Percentiles rank a stretch among this genome's conserved stretches.
Conservation (phyloP, 2,888 invertebrate species). For the Oscheius sp. region DNA sequence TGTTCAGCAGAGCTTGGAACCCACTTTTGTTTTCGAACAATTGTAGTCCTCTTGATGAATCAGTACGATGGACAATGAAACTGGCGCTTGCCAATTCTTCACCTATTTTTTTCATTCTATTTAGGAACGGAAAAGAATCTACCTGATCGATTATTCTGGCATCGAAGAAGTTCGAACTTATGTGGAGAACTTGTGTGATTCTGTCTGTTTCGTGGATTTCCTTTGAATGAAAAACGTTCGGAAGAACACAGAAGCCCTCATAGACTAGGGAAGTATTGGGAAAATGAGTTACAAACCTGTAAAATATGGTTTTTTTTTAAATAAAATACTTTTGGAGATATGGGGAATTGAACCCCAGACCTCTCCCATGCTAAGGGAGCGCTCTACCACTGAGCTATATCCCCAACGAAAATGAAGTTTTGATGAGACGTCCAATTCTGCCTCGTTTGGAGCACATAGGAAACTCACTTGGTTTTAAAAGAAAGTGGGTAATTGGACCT, state of each 20-base stretch:
- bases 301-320: too few species aligned
- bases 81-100: conserved; percentile 33
- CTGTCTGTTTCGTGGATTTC: conserved; percentile 5
- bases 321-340: too few species aligned
- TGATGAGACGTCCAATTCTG: too few species aligned
- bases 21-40: conserved; percentile 7
- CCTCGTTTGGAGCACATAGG: too few species aligned
- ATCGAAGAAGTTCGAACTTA: conserved; percentile 22
- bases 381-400: too few species aligned
- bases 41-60: not conserved
- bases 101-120: not conserved
- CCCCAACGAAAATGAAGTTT: too few species aligned
- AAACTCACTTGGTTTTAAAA: too few species aligned
- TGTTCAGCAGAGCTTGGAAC: not conserved
- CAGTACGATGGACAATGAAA: conserved; percentile 21
- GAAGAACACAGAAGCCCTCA: conserved; percentile 25
- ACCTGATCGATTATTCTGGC: conserved; percentile 34
- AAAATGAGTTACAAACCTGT: not conserved
- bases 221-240: conserved; percentile 6
- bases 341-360: too few species aligned
- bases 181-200: conserved; percentile 34
- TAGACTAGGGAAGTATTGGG: not conserved
- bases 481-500: too few species aligned
- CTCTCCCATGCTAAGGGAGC: too few species aligned
- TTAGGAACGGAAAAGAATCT: not conserved